Base-by-base conservation (phyloP, 2,797 vertebrate species). In the Staurois parvus region DNA sequence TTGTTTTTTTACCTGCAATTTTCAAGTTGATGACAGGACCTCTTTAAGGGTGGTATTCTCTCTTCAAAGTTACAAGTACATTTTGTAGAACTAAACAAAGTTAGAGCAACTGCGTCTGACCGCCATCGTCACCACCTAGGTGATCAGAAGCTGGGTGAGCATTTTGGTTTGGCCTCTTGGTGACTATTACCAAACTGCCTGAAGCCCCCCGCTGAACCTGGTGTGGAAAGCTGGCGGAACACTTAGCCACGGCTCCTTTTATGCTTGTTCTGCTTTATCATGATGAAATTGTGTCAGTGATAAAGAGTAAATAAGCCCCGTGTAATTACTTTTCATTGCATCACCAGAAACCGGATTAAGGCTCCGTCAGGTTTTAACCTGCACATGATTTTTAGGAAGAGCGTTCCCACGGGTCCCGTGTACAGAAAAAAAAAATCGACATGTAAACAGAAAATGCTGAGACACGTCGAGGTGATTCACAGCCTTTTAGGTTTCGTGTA, bases 311-410 rank as follows among this genome's bases (percentile, higher is more conserved):
- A 66, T 84, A 84, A 85, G 29, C 52, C 52, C 62, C 13, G 28
- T 48, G 80, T 64, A 79, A 78, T 48, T 48, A 73, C 40, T 48
- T 52, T 2, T 59, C 72, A 68, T 89, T 83, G 75, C 74, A 4
- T 86, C 88, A 88, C 15, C 10, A 59, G 7, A 30, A 64, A 84
- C 21, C 17, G 9, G 66, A 37, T 81, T 76, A 77, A 70, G n/a
- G 0, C 24, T 40, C 0, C 73, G 84, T 85, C 89, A 86, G 90
- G 92, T 85, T 83, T 83, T 1, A 6, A 87, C 89, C 7, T 88
- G 90, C 73, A 73, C 15, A 3, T 21, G 24, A 28, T 72, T 29
- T 1, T 76, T 64, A 34, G 12, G 37, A 15, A 37, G 40, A 4
- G 28, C 30, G n/a, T 86, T 86, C 80, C 84, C 80, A 12, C 40